Percentiles rank a stretch among this genome's conserved stretches.
Evolutionary conservation across 2,888 invertebrate species (phyloP).

Genomic region (Helleia helle): DNA sequence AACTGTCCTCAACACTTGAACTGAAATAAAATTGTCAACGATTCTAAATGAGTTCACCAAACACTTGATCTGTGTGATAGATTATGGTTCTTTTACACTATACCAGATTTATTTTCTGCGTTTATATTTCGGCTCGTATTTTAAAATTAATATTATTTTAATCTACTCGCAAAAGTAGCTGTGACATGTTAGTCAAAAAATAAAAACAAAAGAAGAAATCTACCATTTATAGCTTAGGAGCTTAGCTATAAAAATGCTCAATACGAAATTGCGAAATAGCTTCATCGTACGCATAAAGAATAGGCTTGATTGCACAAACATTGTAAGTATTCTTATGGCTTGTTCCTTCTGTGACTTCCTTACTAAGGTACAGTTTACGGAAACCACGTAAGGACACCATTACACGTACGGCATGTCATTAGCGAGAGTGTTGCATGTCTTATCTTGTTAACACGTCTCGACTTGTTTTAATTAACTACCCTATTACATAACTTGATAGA

Average conservation of each 20-base stretch:
- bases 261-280: slow-evolving; percentile 10
- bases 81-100: no score
- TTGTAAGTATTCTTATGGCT: slow-evolving; percentile 21
- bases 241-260: slow-evolving; percentile 6
- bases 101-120: no score
- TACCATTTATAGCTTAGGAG: no score
- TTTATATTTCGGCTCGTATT: no score
- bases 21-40: slow-evolving; percentile 15
- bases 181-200: no score
- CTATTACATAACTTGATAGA: no score
- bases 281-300: slow-evolving; percentile 13
- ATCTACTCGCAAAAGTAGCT: no score
- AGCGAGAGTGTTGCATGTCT: slow-evolving; percentile 16
- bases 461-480: neutral
- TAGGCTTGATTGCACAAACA: slow-evolving; percentile 18
- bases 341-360: slow-evolving; percentile 23
- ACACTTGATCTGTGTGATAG: neutral
- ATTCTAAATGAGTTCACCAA: slow-evolving; percentile 1
- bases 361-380: slow-evolving; percentile 25
- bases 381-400: slow-evolving; percentile 31
- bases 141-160: no score
- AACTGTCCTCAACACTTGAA: slow-evolving; percentile 12
- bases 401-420: slow-evolving; percentile 23
- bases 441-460: neutral
- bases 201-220: no score